Evolutionary conservation across 2,113 vertebrate species (phyloP), one percentile per base, ranked within the genome.

Genomic region (Cyanoderma ruficeps): DNA sequence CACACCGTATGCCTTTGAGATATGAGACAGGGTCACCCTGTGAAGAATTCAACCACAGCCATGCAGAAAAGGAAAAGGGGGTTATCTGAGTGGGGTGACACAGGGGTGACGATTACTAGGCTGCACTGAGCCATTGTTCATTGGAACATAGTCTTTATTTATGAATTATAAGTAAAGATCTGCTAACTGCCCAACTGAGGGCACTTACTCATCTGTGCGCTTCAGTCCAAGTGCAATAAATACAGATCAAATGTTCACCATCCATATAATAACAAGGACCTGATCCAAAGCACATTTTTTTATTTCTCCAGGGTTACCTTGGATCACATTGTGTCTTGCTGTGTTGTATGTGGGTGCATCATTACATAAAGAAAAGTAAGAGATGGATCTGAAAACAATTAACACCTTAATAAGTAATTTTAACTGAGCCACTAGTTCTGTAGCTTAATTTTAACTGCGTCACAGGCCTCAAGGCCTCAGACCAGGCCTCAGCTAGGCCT

Each of bases 141-240:
- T 69, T 82, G 75, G 79, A 95, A 89, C 76, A 33, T 2, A 75
- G 56, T 61, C 92, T 57, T 94, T 96, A 83, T 91, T 97, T 96
- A 90, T 68, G 87, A 92, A 93, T 94, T 83, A 55, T 35, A 94
- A 92, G 57, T 89, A 93, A 95, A 93, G 95, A 87, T 90, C 88
- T 90, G 76, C 69, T 93, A 94, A 94, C 76, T 81, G 69, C 90
- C 92, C 93, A 75, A 28, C 76, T 89, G 90, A 96, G 95, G 92
- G 71, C 60, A 82, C 72, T 96, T 92, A 88, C 8, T 92, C 4
- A 44, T 90, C 92, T 87, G 60, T 1, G 0, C 61, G 53, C 61
- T 87, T 75, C 90, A 86, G 64, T 56, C 83, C 94, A 90, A 94
- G 57, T 37, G 56, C 79, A 93, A 68, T 92, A 93, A 96, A 87